phyloP scores from a whole-genome alignment of 1,140 invertebrate species.

The Diuraphis noxia region DNA sequence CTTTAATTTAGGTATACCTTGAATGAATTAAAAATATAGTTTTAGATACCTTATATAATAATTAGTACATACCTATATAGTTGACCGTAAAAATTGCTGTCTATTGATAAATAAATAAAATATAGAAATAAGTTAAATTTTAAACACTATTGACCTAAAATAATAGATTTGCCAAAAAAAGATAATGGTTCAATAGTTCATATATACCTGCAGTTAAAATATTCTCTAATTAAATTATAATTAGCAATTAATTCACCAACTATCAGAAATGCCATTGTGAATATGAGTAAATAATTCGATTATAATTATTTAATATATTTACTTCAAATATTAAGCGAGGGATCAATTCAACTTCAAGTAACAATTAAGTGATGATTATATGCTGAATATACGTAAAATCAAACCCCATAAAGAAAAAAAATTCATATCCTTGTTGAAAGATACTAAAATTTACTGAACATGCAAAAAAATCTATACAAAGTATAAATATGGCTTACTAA shows the following conservation, averaged over 20 bases:
- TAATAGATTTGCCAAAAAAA: neutral
- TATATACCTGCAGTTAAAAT: too few species aligned
- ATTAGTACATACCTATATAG: neutral
- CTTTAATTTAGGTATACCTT: neutral
- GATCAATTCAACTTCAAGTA: neutral
- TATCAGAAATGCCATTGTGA: neutral
- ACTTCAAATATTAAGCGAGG: neutral
- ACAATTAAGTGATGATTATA: slow-evolving; percentile 14
- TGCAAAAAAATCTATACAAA: slow-evolving; percentile 1
- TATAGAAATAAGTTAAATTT: neutral
- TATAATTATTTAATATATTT: neutral
- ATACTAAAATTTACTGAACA: slow-evolving; percentile 3
- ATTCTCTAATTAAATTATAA: neutral
- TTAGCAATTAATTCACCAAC: neutral
- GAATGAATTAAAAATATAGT: neutral
- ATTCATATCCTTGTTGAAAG: neutral
- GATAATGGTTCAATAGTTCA: too few species aligned
- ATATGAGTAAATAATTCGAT: neutral
- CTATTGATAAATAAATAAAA: neutral
- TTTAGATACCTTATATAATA: neutral
- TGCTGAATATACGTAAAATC: neutral
- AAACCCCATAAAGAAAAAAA: neutral
- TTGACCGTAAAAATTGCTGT: neutral
- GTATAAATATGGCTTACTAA: neutral
- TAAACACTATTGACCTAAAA: neutral